Conservation (phyloP, 2,888 invertebrate genomes). For the Portevinia maculata region DNA sequence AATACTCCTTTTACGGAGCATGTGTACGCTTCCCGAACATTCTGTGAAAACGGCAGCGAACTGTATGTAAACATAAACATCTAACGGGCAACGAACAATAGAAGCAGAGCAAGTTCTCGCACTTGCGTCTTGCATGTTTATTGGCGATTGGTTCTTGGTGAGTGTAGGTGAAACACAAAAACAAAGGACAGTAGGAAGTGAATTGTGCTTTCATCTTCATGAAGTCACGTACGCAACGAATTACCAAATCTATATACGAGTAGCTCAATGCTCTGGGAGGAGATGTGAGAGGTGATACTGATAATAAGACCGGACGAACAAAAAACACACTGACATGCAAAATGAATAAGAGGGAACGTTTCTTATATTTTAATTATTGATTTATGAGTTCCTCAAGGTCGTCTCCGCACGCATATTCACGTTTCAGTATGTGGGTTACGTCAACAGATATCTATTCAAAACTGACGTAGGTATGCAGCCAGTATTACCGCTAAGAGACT, state of each 20-base stretch:
- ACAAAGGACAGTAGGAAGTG: slow-evolving; percentile 2
- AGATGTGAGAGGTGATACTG: slow-evolving; percentile 7
- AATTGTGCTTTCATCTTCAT: not conserved
- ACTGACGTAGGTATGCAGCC: too few relatives aligned
- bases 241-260: not conserved
- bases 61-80: slow-evolving; percentile 63
- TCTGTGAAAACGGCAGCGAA: slow-evolving; percentile 21
- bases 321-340: too few relatives aligned
- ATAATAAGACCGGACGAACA: too few relatives aligned
- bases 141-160: slow-evolving; percentile 5
- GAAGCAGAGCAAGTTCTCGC: slow-evolving; percentile 16
- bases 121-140: slow-evolving; percentile 44
- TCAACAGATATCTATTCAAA: too few relatives aligned
- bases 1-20: not conserved
- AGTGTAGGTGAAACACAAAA: slow-evolving; percentile 26
- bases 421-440: too few relatives aligned
- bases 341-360: too few relatives aligned
- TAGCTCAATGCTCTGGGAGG: not conserved
- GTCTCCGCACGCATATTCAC: too few relatives aligned
- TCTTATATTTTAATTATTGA: too few relatives aligned
- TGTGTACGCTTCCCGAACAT: slow-evolving; percentile 43
- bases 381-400: too few relatives aligned
- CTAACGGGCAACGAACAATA: slow-evolving; percentile 13
- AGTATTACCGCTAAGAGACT: too few relatives aligned
- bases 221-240: slow-evolving; percentile 52